Conservation (phyloP, 1,140 invertebrate species). For the Listronotus bonariensis region DNA sequence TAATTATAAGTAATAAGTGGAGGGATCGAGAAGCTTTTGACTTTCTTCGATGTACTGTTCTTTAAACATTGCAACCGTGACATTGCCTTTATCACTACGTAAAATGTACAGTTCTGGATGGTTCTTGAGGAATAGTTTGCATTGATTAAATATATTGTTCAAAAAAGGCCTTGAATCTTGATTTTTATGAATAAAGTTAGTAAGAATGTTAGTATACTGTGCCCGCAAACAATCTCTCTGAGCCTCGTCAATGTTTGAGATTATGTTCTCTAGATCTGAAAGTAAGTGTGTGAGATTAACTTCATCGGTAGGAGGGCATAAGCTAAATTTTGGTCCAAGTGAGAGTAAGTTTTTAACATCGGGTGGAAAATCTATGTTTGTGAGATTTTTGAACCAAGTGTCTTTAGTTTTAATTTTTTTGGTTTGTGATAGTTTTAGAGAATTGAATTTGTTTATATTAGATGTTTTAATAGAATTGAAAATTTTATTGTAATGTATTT, state of each 20-base stretch:
- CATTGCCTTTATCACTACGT: constrained; percentile 3
- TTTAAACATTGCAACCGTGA: constrained; percentile 1
- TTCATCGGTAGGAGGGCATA: no score
- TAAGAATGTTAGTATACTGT: constrained; percentile 4
- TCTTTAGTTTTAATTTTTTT: no score
- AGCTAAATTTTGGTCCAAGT: no score
- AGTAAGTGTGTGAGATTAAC: no score
- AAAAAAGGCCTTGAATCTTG: constrained; percentile 8
- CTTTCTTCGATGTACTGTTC: constrained; percentile 1
- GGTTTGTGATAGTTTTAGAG: no score
- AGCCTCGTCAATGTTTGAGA: neutral
- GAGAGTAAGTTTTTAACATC: no score
- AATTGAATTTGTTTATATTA: no score
- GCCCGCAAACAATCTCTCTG: constrained; percentile 7
- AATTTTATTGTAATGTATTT: no score
- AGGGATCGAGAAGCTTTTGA: neutral
- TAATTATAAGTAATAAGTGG: neutral
- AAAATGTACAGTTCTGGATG: constrained; percentile 14
- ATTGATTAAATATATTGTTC: neutral
- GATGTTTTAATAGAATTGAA: no score
- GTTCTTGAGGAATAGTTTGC: constrained; percentile 7
- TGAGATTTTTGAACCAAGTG: no score
- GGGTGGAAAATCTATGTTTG: no score
- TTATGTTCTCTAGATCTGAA: no score
- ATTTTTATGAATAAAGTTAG: constrained; percentile 10